These are phyloP conservation scores for Deroplatys truncata DNA, from an alignment of 2,888 invertebrate species.

Conservation along the genomic window DNA sequence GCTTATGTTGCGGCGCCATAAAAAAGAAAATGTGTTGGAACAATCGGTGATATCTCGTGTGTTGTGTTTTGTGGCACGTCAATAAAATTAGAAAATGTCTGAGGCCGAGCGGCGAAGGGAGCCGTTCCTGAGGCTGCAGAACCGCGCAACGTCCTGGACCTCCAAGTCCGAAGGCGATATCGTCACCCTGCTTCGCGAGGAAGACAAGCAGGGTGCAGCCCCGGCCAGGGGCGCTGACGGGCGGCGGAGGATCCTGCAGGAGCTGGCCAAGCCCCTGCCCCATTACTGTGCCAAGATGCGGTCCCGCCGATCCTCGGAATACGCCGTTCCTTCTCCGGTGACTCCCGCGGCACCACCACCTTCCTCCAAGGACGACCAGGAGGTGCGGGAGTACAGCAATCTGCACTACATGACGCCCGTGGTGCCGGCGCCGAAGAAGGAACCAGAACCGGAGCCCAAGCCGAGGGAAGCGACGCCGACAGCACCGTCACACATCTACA, in stretches of 20 bases:
- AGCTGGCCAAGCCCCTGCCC: neutral
- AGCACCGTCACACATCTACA: neutral
- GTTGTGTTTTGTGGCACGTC: neutral
- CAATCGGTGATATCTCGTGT: neutral
- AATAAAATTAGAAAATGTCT: neutral
- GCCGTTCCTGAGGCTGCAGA: conserved; percentile 28
- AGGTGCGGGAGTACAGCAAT: neutral
- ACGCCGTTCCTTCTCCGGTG: neutral
- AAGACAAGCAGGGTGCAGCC: neutral
- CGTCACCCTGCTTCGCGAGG: neutral
- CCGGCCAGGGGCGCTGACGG: neutral
- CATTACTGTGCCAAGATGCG: neutral
- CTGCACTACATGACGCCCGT: neutral
- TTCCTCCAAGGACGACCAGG: neutral
- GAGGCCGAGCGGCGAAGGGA: conserved; percentile 10
- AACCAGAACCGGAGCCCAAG: neutral
- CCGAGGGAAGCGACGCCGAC: neutral
- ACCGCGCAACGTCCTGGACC: conserved; percentile 29
- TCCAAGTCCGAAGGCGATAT: conserved; percentile 23
- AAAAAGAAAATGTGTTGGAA: neutral
- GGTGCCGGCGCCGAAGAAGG: too few species aligned
- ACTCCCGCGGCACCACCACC: neutral
- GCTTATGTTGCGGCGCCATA: neutral
- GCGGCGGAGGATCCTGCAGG: neutral
- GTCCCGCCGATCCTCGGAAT: neutral